Conservation (phyloP, 2,888 invertebrate species). For the Hyalella azteca region DNA sequence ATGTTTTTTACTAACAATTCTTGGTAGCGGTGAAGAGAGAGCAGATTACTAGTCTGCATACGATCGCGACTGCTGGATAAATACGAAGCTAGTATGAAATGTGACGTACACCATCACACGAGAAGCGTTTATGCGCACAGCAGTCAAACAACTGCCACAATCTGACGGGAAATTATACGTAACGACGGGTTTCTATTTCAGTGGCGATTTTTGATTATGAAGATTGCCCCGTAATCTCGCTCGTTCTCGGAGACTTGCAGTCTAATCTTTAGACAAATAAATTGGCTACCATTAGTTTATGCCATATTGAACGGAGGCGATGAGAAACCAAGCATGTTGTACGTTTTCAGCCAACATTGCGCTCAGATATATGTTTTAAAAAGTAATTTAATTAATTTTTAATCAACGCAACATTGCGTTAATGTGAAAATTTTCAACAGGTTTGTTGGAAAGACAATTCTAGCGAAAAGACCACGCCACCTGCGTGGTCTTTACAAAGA, state of each 20-base stretch:
- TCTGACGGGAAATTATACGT: not conserved
- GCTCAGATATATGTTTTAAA: not conserved
- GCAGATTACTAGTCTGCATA: too few species aligned
- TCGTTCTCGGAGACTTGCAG: not conserved
- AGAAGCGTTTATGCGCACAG: not conserved
- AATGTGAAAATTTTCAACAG: too few species aligned
- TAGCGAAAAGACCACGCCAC: too few species aligned
- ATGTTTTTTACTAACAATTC: too few species aligned
- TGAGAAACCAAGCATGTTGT: not conserved
- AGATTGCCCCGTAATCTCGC: not conserved
- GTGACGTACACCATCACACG: not conserved
- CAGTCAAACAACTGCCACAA: not conserved
- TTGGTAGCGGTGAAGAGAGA: too few species aligned
- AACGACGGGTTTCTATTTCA: slow-evolving; percentile 26
- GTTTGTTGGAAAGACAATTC: too few species aligned
- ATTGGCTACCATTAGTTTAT: not conserved
- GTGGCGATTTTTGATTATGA: slow-evolving; percentile 2
- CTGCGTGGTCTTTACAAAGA: too few species aligned
- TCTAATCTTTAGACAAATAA: not conserved
- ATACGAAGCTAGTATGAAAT: not conserved
- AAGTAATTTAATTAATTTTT: not conserved
- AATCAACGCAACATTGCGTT: not conserved
- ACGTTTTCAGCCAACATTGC: not conserved
- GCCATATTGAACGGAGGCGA: not conserved
- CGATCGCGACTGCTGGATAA: not conserved